Conservation (phyloP, 2,888 invertebrate genomes). For the Argyresthia albistria region DNA sequence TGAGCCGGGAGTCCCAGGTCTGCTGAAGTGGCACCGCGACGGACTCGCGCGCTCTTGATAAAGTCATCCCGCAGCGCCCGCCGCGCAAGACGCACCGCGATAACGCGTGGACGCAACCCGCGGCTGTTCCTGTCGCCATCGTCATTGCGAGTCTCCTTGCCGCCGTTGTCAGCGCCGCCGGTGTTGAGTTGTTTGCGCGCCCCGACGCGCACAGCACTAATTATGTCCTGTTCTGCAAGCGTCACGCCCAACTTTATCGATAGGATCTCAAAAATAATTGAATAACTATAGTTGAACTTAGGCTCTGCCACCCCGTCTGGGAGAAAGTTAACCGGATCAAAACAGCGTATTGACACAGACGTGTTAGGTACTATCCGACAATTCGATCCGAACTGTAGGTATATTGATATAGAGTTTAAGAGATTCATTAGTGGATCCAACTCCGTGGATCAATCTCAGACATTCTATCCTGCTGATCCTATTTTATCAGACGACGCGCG, state of each 20-base stretch:
- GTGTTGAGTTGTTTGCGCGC: neutral
- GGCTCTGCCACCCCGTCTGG: too few relatives aligned
- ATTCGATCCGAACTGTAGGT: too few relatives aligned
- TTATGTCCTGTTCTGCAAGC: neutral
- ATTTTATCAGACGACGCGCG: too few relatives aligned
- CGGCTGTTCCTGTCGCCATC: neutral
- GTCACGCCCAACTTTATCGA: neutral
- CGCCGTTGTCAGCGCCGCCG: neutral
- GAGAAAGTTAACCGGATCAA: too few relatives aligned
- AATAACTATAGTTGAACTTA: too few relatives aligned
- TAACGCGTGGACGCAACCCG: neutral
- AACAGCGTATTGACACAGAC: too few relatives aligned
- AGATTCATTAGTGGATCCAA: too few relatives aligned
- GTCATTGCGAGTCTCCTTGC: neutral
- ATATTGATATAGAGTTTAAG: too few relatives aligned
- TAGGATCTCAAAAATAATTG: too few relatives aligned
- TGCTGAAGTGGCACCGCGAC: neutral
- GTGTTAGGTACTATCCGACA: too few relatives aligned
- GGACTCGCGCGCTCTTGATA: neutral
- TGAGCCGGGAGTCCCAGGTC: neutral
- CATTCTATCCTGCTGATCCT: too few relatives aligned
- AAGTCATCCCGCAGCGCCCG: neutral
- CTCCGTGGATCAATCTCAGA: too few relatives aligned
- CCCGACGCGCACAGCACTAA: neutral
- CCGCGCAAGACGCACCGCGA: neutral